Conservation (phyloP, 2,797 vertebrate species). For the Gephyroberyx darwinii region DNA sequence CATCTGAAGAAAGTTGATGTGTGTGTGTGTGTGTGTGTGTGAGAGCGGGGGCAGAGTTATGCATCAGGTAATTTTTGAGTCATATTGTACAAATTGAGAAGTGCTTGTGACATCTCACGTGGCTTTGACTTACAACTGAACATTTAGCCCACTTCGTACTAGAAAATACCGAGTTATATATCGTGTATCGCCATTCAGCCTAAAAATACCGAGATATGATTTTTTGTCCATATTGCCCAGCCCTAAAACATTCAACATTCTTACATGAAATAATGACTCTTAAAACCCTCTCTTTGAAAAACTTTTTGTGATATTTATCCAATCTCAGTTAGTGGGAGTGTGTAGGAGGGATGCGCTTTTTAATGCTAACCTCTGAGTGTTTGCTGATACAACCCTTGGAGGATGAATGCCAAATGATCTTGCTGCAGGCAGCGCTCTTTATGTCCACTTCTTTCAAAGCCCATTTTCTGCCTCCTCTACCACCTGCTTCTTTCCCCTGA, state of each 20-base stretch:
- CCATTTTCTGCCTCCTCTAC: slow-evolving; percentile 50
- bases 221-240: no score
- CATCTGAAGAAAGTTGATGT: no score
- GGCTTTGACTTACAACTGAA: no score
- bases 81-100: no score
- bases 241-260: slow-evolving; percentile 38
- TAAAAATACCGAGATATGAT: no score
- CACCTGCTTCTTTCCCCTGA: slow-evolving; percentile 27
- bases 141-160: no score
- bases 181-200: no score
- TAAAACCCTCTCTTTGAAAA: slow-evolving; percentile 31
- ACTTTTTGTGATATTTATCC: slow-evolving; percentile 40
- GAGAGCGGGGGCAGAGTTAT: no score
- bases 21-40: no score
- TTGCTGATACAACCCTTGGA: slow-evolving; percentile 70
- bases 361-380: slow-evolving; percentile 69
- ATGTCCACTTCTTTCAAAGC: slow-evolving; percentile 57
- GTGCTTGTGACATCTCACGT: no score
- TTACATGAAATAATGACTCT: slow-evolving; percentile 14
- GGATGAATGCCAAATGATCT: slow-evolving; percentile 72
- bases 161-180: no score
- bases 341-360: slow-evolving; percentile 59
- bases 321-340: slow-evolving; percentile 41
- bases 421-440: slow-evolving; percentile 63
- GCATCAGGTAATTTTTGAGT: no score